Evolutionary conservation across 2,888 invertebrate genomes (phyloP).

Genomic region (Polydrusus tereticollis): DNA sequence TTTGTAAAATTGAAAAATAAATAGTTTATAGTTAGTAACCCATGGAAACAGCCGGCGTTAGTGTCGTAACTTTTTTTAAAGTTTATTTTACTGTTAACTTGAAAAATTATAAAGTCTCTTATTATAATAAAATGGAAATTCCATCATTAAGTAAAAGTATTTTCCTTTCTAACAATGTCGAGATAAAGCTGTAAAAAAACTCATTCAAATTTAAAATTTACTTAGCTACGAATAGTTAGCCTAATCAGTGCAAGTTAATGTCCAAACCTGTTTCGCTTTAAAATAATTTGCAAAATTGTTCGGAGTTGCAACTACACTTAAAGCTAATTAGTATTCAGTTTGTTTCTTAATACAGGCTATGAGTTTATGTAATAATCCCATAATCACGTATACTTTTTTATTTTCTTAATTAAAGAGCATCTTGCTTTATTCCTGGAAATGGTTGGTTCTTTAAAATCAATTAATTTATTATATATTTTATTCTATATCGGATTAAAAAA

Average conservation of each 20-base stretch:
- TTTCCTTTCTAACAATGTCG: too few species aligned
- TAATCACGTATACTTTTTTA: not conserved
- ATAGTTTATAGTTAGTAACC: too few species aligned
- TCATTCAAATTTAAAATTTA: not conserved
- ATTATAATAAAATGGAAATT: too few species aligned
- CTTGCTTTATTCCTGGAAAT: not conserved
- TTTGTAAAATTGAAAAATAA: too few species aligned
- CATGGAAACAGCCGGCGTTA: too few species aligned
- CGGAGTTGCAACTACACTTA: slow-evolving; percentile 23
- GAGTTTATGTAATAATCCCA: slow-evolving; percentile 28
- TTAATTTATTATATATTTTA: not conserved
- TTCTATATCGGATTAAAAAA: too few species aligned
- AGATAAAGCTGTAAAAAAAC: too few species aligned
- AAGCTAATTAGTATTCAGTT: slow-evolving; percentile 34
- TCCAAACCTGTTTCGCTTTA: slow-evolving; percentile 25
- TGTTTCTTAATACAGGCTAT: slow-evolving; percentile 35
- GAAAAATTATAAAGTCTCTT: too few species aligned
- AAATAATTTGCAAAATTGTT: slow-evolving; percentile 33
- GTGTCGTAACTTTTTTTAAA: too few species aligned
- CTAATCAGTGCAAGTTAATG: slow-evolving; percentile 13
- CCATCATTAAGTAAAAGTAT: too few species aligned
- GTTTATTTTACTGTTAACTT: too few species aligned
- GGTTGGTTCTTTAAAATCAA: not conserved
- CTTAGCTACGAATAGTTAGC: not conserved
- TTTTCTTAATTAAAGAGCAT: slow-evolving; percentile 1